A percentile compares a stretch with the other conserved stretches of the same genome.
Conservation (phyloP, 2,888 invertebrate genomes). For the Tachina lurida region DNA sequence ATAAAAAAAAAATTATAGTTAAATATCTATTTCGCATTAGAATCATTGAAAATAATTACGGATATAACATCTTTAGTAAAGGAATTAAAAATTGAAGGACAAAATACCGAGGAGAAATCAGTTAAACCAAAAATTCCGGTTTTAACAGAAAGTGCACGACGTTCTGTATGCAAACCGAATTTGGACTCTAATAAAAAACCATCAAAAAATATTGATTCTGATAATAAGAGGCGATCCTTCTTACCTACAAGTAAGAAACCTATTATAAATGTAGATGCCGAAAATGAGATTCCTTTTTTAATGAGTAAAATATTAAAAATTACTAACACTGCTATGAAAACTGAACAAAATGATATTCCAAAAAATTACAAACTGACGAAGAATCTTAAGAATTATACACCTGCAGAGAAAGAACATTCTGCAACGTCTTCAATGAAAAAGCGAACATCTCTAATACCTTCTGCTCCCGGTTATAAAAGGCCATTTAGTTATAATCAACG, state of each 20-base stretch:
- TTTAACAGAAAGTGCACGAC: conserved; percentile 25
- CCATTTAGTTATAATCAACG: conserved; percentile 76
- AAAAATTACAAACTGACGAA: conserved; percentile 1
- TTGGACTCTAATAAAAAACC: conserved; percentile 69
- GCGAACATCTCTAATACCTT: conserved; percentile 64
- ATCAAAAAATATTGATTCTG: conserved; percentile 62
- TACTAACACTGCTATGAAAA: conserved; percentile 55
- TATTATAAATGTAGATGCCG: conserved; percentile 53
- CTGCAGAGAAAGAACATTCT: conserved; percentile 38
- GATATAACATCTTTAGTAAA: conserved; percentile 51
- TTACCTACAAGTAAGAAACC: conserved; percentile 55
- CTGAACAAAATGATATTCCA: not conserved
- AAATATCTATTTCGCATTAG: not conserved
- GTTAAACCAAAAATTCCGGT: conserved; percentile 39
- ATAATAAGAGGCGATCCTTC: conserved; percentile 60
- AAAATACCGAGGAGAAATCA: not conserved
- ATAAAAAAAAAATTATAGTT: no score
- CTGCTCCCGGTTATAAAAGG: conserved; percentile 72
- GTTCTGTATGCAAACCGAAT: conserved; percentile 71
- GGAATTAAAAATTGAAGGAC: conserved; percentile 1
- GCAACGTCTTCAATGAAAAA: not conserved
- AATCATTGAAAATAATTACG: not conserved
- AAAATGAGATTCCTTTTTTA: conserved; percentile 76
- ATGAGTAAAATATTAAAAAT: conserved; percentile 77
- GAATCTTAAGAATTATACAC: not conserved